A percentile compares a stretch with the other conserved stretches of the same genome.
These are phyloP conservation scores for Lepidostoma basale DNA, from an alignment of 1,140 invertebrate species.

Conservation along the genomic window DNA sequence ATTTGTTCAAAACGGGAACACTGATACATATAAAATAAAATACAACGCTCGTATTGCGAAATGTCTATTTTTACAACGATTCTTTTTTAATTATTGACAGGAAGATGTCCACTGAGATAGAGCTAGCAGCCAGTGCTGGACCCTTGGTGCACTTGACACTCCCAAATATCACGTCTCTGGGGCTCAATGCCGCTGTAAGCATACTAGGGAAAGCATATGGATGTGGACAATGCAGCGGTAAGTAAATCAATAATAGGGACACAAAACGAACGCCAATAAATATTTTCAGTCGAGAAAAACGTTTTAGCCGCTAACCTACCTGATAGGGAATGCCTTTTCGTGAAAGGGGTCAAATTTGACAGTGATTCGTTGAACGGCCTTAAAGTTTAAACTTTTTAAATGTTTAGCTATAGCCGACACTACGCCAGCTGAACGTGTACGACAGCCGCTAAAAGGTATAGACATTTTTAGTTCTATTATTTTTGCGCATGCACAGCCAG, in stretches of 20 bases:
- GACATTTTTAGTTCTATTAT: slow-evolving; percentile 64
- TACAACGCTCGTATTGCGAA: no score
- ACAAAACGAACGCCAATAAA: background rate
- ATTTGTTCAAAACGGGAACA: no score
- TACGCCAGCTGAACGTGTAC: slow-evolving; percentile 66
- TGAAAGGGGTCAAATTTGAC: slow-evolving; percentile 86
- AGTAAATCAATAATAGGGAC: slow-evolving; percentile 41
- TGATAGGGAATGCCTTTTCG: slow-evolving; percentile 68
- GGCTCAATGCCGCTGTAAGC: slow-evolving; percentile 63
- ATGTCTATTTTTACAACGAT: no score
- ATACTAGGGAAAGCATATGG: slow-evolving; percentile 67
- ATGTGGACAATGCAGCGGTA: slow-evolving; percentile 62
- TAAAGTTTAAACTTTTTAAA: slow-evolving; percentile 72
- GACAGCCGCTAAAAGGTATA: slow-evolving; percentile 69
- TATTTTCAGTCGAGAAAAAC: slow-evolving; percentile 12
- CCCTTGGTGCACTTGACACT: slow-evolving; percentile 59
- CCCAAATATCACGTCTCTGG: slow-evolving; percentile 61
- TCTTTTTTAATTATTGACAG: slow-evolving; percentile 22
- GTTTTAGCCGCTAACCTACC: slow-evolving; percentile 62
- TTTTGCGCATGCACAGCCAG: slow-evolving; percentile 18
- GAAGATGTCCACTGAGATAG: slow-evolving; percentile 57
- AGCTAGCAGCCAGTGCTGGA: slow-evolving; percentile 54
- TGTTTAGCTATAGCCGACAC: slow-evolving; percentile 73
- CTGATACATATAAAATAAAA: no score
- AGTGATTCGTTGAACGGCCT: slow-evolving; percentile 77